Percentiles rank a stretch among this genome's conserved stretches.
Evolutionary conservation across 2,797 vertebrate species (phyloP).

Genomic region (Lepidocolaptes lacrymiger): DNA sequence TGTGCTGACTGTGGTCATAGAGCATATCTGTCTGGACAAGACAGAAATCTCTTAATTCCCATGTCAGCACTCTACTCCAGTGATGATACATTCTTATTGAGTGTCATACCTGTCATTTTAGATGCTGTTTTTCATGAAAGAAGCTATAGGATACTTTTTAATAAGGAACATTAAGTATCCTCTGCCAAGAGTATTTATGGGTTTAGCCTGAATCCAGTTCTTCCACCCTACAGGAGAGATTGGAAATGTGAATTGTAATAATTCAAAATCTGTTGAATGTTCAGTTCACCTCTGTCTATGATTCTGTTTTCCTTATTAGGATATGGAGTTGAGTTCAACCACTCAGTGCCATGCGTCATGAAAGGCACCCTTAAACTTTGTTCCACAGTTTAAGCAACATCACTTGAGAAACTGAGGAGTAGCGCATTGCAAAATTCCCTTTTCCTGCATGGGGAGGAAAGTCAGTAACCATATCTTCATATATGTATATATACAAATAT

Average conservation of each 20-base stretch:
- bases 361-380: not conserved
- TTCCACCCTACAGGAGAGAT: not conserved
- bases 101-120: not conserved
- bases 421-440: not conserved
- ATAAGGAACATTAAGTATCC: not conserved
- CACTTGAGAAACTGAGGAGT: not conserved
- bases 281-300: not conserved
- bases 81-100: not conserved
- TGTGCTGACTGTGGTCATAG: not conserved
- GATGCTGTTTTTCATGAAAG: not conserved
- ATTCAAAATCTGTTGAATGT: not conserved
- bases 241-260: not conserved
- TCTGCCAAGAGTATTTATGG: not conserved
- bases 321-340: not conserved
- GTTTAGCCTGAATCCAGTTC: not conserved
- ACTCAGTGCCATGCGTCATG: fast-evolving
- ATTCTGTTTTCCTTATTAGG: not conserved
- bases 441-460: fast-evolving
- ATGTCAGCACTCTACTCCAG: not conserved
- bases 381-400: not conserved
- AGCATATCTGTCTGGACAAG: not conserved
- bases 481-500: not conserved
- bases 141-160: not conserved
- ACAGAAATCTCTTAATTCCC: not conserved
- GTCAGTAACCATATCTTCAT: not conserved